Percentiles rank a stretch among this genome's conserved stretches.
Evolutionary conservation across 2,888 invertebrate species (phyloP).

Genomic region (Ernsta delagoae): DNA sequence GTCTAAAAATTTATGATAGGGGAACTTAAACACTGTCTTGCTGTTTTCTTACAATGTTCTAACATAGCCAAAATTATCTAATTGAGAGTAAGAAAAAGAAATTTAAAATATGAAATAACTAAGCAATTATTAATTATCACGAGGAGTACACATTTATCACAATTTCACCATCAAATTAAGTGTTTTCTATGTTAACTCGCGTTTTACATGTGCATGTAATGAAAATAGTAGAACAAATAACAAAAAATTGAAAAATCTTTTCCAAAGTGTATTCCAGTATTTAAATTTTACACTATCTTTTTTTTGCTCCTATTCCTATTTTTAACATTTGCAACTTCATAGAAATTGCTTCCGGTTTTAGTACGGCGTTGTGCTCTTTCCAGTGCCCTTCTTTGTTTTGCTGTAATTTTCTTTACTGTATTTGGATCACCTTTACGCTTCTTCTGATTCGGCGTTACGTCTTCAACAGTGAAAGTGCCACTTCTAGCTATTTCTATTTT

Average conservation of each 20-base stretch:
- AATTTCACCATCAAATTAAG: too few species aligned
- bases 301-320: constrained; percentile 92
- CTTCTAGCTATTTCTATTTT: constrained; percentile 78
- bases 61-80: too few species aligned
- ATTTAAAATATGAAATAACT: too few species aligned
- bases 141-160: too few species aligned
- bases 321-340: constrained; percentile 95
- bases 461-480: constrained; percentile 83
- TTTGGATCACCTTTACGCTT: constrained; percentile 56
- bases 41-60: too few species aligned
- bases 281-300: constrained; percentile 51
- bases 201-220: too few species aligned
- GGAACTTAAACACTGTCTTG: too few species aligned
- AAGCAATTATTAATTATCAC: too few species aligned
- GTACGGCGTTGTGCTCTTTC: constrained; percentile 91
- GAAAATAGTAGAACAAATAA: not conserved
- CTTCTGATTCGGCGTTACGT: constrained; percentile 69
- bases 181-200: too few species aligned
- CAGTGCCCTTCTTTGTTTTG: constrained; percentile 90
- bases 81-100: too few species aligned
- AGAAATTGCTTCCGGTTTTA: constrained; percentile 95
- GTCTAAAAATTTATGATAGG: too few species aligned
- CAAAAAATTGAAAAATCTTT: not conserved
- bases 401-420: constrained; percentile 84
- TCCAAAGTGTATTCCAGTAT: not conserved